phyloP scores from a whole-genome alignment of 2,113 vertebrate genomes.

The Oceanites oceanicus region DNA sequence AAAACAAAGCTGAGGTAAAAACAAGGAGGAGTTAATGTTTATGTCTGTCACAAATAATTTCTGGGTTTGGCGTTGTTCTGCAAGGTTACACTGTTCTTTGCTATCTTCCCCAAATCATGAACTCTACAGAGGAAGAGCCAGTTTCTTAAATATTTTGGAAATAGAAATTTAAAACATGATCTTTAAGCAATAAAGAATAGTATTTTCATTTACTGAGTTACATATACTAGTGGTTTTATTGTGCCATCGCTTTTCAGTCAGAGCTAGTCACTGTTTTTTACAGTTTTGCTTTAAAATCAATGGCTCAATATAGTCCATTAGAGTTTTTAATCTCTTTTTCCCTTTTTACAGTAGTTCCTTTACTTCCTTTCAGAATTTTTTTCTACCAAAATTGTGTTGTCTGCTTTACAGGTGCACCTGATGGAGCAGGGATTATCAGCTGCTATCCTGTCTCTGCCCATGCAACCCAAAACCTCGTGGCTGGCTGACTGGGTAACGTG shows the following conservation, averaged over 20 bases:
- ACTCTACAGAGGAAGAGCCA: background rate
- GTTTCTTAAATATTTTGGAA: background rate
- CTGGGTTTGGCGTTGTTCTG: background rate
- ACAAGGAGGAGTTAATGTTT: background rate
- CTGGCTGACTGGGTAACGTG: background rate
- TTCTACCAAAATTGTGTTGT: background rate
- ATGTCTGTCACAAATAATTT: background rate
- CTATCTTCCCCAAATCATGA: background rate
- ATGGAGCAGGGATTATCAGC: background rate
- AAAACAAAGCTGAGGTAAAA: background rate
- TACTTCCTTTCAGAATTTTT: background rate
- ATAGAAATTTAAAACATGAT: background rate
- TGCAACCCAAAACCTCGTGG: background rate
- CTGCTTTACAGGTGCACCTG: background rate
- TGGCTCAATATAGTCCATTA: background rate
- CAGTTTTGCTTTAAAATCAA: background rate
- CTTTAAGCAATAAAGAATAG: background rate
- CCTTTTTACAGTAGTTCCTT: background rate
- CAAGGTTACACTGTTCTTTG: background rate
- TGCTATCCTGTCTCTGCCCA: background rate
- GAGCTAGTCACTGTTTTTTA: background rate
- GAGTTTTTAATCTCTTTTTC: background rate
- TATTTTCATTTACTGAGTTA: background rate
- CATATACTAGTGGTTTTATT: background rate
- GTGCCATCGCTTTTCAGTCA: background rate